Evolutionary conservation across 2,888 invertebrate genomes (phyloP).

Genomic region (Yponomeuta evonymella): DNA sequence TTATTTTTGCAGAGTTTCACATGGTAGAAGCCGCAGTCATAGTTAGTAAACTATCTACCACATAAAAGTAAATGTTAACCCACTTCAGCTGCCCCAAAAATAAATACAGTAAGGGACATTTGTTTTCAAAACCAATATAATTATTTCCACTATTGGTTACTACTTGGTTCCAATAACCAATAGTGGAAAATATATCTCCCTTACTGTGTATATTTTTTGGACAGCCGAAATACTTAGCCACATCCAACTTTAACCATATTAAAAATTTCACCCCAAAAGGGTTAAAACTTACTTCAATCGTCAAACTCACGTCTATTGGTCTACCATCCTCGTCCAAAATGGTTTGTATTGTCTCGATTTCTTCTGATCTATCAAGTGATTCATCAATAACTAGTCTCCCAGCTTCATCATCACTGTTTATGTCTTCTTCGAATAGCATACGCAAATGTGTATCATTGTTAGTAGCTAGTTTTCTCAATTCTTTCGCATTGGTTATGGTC

Average conservation of each 20-base stretch:
- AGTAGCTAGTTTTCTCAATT: slow-evolving; percentile 34
- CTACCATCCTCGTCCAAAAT: background rate
- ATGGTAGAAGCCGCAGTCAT: too few relatives aligned
- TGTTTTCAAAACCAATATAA: too few relatives aligned
- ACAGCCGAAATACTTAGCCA: too few relatives aligned
- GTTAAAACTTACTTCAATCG: background rate
- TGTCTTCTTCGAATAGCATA: slow-evolving; percentile 29
- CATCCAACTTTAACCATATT: background rate
- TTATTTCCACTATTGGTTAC: too few relatives aligned
- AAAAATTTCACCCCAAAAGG: background rate
- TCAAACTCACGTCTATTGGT: background rate
- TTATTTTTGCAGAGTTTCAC: too few relatives aligned
- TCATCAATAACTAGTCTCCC: background rate
- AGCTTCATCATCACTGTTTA: slow-evolving; percentile 3
- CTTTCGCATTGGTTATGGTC: slow-evolving; percentile 34
- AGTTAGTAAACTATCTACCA: too few relatives aligned
- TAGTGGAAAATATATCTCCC: too few relatives aligned
- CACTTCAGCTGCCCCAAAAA: too few relatives aligned
- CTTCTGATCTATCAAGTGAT: background rate
- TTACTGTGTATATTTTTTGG: too few relatives aligned
- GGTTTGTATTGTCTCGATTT: background rate
- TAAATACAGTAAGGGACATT: too few relatives aligned
- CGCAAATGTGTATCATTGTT: slow-evolving; percentile 41
- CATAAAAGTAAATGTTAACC: too few relatives aligned
- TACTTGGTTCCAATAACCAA: too few relatives aligned